Conservation (phyloP, 2,113 vertebrate genomes). For the Embiotoca jacksoni region DNA sequence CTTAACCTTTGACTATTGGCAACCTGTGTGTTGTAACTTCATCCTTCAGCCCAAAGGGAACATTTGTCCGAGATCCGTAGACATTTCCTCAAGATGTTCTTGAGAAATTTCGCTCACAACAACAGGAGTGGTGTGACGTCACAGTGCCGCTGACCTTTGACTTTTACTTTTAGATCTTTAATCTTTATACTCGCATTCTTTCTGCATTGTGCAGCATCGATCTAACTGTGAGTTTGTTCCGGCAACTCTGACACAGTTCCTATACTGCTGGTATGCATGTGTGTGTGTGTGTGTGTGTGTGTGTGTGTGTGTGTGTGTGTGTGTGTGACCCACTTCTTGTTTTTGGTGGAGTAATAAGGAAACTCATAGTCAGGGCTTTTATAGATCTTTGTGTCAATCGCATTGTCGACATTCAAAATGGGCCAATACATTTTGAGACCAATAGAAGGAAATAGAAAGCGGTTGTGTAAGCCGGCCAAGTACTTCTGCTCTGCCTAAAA, state of each 20-base stretch:
- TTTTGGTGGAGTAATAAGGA: conserved; percentile 78
- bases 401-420: conserved; percentile 51
- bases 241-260: conserved; percentile 72
- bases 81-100: too few relatives aligned
- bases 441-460: conserved; percentile 73
- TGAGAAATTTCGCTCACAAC: too few relatives aligned
- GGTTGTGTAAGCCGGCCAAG: conserved; percentile 51
- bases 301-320: not conserved
- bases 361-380: conserved; percentile 76
- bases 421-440: conserved; percentile 56
- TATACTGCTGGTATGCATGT: conserved; percentile 19
- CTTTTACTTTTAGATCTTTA: not conserved
- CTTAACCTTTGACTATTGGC: too few relatives aligned
- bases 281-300: conserved; percentile 10
- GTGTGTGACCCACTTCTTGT: conserved; percentile 68
- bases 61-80: too few relatives aligned
- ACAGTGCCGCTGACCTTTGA: too few relatives aligned
- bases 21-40: too few relatives aligned
- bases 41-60: too few relatives aligned
- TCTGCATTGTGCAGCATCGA: conserved; percentile 32
- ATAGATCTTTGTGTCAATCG: conserved; percentile 51
- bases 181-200: conserved; percentile 19
- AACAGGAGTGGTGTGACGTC: too few relatives aligned
- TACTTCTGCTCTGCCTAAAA: conserved; percentile 29
- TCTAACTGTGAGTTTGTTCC: conserved; percentile 46